A percentile compares a stretch with the other conserved stretches of the same genome.
phyloP scores from a whole-genome alignment of 2,888 invertebrate genomes.

The Doris montereyensis region DNA sequence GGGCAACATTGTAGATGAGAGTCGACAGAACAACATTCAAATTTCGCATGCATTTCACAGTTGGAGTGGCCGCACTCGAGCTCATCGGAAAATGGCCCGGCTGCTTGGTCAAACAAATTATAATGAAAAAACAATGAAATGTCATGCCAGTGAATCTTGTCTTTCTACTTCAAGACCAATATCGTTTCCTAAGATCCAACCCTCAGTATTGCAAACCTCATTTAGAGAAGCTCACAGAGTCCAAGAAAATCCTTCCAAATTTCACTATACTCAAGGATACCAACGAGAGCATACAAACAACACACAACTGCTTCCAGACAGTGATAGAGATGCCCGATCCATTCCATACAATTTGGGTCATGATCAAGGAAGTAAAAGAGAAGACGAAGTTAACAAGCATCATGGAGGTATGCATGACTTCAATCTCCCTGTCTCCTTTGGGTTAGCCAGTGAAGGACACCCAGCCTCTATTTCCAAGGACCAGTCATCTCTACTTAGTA shows the following conservation, averaged over 20 bases:
- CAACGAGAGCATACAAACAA: neutral
- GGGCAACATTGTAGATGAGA: too few relatives aligned
- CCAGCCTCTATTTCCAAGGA: neutral
- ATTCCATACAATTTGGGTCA: too few relatives aligned
- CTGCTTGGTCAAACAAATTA: conserved; percentile 12
- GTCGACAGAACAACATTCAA: too few relatives aligned
- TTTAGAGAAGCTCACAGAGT: neutral
- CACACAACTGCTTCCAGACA: neutral
- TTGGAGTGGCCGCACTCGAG: conserved; percentile 38
- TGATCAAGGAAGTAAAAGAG: neutral
- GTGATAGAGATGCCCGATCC: neutral
- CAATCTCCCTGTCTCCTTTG: too few relatives aligned
- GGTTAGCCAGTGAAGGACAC: neutral
- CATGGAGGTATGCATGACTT: neutral
- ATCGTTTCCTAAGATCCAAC: too few relatives aligned
- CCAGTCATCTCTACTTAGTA: neutral
- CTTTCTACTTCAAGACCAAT: too few relatives aligned
- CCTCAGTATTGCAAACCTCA: neutral
- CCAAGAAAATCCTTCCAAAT: neutral
- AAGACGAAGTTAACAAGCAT: neutral
- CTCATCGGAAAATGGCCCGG: conserved; percentile 39
- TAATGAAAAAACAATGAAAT: neutral
- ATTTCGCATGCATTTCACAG: too few relatives aligned
- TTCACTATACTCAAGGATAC: neutral
- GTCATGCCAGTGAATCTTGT: neutral